These are phyloP conservation scores for Ophiothrix spiculata DNA, from an alignment of 35 echinoderm and acorn worm species.

Conservation along the genomic window DNA sequence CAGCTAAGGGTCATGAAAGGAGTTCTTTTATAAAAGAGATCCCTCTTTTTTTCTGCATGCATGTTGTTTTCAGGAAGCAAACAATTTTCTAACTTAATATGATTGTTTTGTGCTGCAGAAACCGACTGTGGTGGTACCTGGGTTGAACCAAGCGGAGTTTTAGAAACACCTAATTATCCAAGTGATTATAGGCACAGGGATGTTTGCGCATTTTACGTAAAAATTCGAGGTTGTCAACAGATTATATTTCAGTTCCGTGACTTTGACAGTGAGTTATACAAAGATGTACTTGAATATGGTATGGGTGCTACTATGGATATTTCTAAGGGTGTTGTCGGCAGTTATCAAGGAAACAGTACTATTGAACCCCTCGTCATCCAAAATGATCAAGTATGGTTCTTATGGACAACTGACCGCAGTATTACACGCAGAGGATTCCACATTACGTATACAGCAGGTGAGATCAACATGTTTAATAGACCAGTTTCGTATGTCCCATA, in stretches of 20 bases:
- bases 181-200: background rate
- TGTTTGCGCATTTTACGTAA: constrained; percentile 21
- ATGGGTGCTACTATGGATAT: background rate
- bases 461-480: no score
- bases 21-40: no score
- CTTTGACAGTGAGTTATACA: constrained; percentile 18
- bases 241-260: constrained; percentile 27
- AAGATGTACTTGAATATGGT: constrained; percentile 13
- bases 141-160: background rate
- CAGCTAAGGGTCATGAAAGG: no score
- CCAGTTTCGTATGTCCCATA: no score
- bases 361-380: background rate
- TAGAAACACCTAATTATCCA: constrained; percentile 32
- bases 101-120: background rate
- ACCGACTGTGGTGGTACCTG: constrained; percentile 42
- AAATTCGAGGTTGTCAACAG: constrained; percentile 21
- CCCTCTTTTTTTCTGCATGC: no score
- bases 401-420: constrained; percentile 26
- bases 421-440: background rate
- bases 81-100: no score
- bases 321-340: background rate
- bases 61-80: no score
- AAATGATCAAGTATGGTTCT: background rate
- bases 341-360: background rate
- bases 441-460: background rate